A percentile compares a stretch with the other conserved stretches of the same genome.
phyloP scores from a whole-genome alignment of 2,888 invertebrate genomes.

The Limnephilus auricula region DNA sequence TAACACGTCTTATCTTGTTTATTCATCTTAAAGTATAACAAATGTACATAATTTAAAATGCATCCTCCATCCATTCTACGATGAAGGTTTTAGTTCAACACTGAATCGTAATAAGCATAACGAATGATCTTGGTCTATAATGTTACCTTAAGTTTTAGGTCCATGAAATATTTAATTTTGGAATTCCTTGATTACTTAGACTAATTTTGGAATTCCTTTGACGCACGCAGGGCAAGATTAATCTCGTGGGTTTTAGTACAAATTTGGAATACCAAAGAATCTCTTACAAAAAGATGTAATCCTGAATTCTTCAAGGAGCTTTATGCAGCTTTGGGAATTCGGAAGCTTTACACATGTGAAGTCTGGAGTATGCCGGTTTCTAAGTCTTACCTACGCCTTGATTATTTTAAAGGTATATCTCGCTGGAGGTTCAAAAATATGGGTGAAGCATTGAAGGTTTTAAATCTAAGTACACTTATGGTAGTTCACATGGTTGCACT shows the following conservation, averaged over 20 bases:
- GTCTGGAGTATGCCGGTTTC: neutral
- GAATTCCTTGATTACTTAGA: conserved; percentile 14
- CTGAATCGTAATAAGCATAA: neutral
- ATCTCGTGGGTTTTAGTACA: conserved; percentile 8
- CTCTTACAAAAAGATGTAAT: neutral
- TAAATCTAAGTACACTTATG: neutral
- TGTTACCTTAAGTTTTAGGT: neutral
- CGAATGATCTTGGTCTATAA: neutral
- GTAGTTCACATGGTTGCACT: neutral
- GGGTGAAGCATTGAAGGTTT: neutral
- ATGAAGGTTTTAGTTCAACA: neutral
- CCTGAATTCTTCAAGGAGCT: conserved; percentile 5
- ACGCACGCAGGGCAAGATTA: neutral
- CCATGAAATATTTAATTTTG: neutral
- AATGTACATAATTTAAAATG: neutral
- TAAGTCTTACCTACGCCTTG: neutral
- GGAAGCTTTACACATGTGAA: neutral
- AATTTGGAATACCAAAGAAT: neutral
- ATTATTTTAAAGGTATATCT: neutral
- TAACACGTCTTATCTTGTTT: neutral
- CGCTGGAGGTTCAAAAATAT: neutral
- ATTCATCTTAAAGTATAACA: neutral
- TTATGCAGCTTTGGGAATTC: conserved; percentile 3
- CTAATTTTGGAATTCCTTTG: conserved; percentile 10
- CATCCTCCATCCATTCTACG: neutral